Conservation (phyloP, 1,140 invertebrate genomes). For the Calosoma granatense region DNA sequence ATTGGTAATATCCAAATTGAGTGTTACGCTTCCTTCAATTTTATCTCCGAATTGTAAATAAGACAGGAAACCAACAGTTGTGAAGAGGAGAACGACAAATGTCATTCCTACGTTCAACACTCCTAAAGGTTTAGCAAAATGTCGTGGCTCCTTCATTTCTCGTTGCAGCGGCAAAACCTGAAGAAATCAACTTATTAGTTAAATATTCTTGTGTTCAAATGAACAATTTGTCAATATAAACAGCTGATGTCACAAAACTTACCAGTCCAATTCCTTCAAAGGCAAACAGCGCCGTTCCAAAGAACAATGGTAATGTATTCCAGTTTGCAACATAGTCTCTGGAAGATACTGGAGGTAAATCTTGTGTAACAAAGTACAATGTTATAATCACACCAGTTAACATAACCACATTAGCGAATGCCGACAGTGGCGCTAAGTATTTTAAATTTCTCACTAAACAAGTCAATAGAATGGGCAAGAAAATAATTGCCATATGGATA, state of each 20-base stretch:
- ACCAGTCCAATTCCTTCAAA: constrained; percentile 74
- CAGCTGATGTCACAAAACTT: constrained; percentile 22
- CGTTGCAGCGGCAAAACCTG: constrained; percentile 83
- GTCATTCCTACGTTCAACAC: constrained; percentile 81
- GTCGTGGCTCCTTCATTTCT: constrained; percentile 71
- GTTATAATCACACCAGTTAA: constrained; percentile 52
- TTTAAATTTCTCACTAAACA: constrained; percentile 69
- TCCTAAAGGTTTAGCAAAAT: constrained; percentile 64
- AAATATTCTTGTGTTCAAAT: too few species aligned
- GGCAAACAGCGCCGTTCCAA: constrained; percentile 57
- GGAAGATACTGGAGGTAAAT: constrained; percentile 42
- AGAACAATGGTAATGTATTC: constrained; percentile 21
- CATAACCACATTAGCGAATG: constrained; percentile 61
- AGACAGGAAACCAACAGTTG: constrained; percentile 70
- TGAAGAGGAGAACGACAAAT: constrained; percentile 62
- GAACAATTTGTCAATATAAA: constrained; percentile 5
- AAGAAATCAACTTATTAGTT: too few species aligned
- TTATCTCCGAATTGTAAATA: constrained; percentile 71
- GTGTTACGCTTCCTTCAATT: constrained; percentile 59
- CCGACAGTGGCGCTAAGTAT: constrained; percentile 59
- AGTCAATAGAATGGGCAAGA: constrained; percentile 60
- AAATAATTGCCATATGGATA: constrained; percentile 56
- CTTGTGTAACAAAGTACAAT: constrained; percentile 57
- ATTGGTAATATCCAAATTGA: constrained; percentile 51
- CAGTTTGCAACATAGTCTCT: constrained; percentile 15